Evolutionary conservation across 2,888 invertebrate genomes (phyloP).

Genomic region (Acanthoscelides obtectus): DNA sequence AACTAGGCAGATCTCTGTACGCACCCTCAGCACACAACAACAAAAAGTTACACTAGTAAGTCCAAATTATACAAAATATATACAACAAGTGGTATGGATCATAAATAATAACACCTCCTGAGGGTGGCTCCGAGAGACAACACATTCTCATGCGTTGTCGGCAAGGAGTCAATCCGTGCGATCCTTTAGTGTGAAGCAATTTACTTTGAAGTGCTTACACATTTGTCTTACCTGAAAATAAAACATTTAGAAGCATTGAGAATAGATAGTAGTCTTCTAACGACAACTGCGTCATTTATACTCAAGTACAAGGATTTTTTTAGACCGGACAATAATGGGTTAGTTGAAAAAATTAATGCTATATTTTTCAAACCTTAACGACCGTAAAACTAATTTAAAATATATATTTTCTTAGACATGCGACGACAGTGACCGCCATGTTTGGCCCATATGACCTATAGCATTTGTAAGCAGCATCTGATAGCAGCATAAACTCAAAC

Average conservation of each 20-base stretch:
- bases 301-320: too few relatives aligned
- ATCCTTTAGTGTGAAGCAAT: conserved; percentile 66
- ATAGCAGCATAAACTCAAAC: too few relatives aligned
- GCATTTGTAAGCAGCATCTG: too few relatives aligned
- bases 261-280: too few relatives aligned
- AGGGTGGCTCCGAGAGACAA: conserved; percentile 41
- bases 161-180: conserved; percentile 44
- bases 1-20: background rate
- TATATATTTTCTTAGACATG: too few relatives aligned
- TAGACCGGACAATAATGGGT: too few relatives aligned
- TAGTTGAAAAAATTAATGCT: too few relatives aligned
- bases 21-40: background rate
- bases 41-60: background rate
- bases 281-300: too few relatives aligned
- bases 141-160: conserved; percentile 48
- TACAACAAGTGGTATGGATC: background rate
- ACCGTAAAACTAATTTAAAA: too few relatives aligned
- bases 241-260: conserved; percentile 5
- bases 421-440: too few relatives aligned
- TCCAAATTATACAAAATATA: background rate
- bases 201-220: conserved; percentile 88
- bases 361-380: too few relatives aligned
- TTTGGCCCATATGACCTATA: too few relatives aligned
- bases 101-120: background rate
- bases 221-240: conserved; percentile 81